Evolutionary conservation across 2,888 invertebrate species (phyloP).

Genomic region (Conus canariensis): DNA sequence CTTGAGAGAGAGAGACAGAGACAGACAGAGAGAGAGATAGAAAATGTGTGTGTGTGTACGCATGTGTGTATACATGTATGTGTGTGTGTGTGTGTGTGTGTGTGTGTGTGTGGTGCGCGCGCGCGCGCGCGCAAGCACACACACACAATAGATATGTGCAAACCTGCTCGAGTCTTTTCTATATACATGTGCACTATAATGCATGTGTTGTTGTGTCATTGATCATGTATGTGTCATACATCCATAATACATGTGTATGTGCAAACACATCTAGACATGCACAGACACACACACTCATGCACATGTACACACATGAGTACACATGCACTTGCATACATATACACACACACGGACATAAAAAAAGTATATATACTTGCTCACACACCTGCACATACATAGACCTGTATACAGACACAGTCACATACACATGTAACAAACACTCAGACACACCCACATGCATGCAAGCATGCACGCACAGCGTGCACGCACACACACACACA

Average conservation of each 20-base stretch:
- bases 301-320: slow-evolving; percentile 17
- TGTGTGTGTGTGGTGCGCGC: background rate
- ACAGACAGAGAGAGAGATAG: too few species aligned
- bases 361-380: background rate
- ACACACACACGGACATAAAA: background rate
- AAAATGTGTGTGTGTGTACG: too few species aligned
- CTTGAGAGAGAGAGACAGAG: too few species aligned
- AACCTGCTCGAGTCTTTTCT: background rate
- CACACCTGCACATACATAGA: too few species aligned
- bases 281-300: background rate
- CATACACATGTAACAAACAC: slow-evolving; percentile 23
- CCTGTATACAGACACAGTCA: background rate
- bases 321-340: background rate
- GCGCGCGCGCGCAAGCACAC: background rate
- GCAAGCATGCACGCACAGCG: background rate
- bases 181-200: too few species aligned
- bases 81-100: background rate
- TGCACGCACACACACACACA: background rate
- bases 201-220: too few species aligned
- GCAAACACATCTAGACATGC: background rate
- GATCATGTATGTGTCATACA: too few species aligned
- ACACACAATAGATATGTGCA: background rate
- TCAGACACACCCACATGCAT: slow-evolving; percentile 21
- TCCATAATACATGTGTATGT: background rate
- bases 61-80: background rate